Percentiles rank a stretch among this genome's conserved stretches.
Evolutionary conservation across 2,888 invertebrate species (phyloP).

Genomic region (Drosophila stalkeri): DNA sequence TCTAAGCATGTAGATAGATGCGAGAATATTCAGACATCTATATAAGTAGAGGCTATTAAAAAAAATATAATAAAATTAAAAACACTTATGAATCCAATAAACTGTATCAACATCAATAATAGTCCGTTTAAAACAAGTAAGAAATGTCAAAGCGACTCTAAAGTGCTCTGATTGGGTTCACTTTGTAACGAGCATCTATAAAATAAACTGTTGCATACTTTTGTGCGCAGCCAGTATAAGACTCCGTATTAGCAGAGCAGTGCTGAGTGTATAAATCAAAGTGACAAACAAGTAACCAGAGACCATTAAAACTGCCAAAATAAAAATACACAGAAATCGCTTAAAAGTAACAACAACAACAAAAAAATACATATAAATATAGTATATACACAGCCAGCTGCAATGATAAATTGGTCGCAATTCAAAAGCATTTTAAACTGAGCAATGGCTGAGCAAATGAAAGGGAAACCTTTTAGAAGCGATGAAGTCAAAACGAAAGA

Average conservation of each 20-base stretch:
- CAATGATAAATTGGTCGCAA: conserved; percentile 32
- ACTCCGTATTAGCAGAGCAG: neutral
- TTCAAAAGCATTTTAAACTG: conserved; percentile 21
- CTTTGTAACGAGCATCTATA: no score
- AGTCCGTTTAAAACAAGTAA: neutral
- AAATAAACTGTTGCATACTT: conserved; percentile 51
- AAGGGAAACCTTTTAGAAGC: conserved; percentile 9
- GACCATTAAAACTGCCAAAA: conserved; percentile 1
- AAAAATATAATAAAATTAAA: no score
- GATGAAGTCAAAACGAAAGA: neutral
- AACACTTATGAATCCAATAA: neutral
- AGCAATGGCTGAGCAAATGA: conserved; percentile 6
- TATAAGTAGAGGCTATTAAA: no score
- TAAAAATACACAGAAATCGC: conserved; percentile 10
- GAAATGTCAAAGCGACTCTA: neutral
- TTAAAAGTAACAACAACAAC: conserved; percentile 9
- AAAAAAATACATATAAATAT: neutral
- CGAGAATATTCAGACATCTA: no score
- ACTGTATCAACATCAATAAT: neutral
- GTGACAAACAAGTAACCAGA: neutral
- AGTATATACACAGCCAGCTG: neutral
- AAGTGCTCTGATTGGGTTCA: neutral
- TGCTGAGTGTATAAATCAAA: conserved; percentile 36
- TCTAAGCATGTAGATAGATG: no score
- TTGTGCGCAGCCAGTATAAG: conserved; percentile 32